Evolutionary conservation across 2,113 vertebrate species (phyloP), one percentile per base, ranked within the genome.

Genomic region (Ceyx cyanopectus): DNA sequence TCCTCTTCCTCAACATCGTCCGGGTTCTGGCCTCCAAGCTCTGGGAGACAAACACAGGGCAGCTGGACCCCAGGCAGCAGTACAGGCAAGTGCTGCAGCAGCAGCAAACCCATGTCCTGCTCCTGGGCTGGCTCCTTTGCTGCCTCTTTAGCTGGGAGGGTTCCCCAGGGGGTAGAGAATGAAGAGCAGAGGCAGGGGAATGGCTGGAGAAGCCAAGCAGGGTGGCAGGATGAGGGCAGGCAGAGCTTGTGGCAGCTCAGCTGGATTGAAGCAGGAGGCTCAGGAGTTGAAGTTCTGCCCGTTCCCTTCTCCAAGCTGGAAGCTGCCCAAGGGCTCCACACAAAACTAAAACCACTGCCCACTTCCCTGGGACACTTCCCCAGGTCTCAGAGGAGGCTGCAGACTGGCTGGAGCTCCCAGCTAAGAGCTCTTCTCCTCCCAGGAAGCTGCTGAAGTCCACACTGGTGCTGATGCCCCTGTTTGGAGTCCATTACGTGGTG

Each of bases 371-470:
- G 76, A 11, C 5, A 0, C 12, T 40, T 15, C 3, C 19, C 3
- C 0, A 5, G 1, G 2, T 6, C 66, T 29, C 66, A 60, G 2
- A 9, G 58, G 34, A 45, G 54, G 57, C 72, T 3, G 4, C 21
- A 5, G 37, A 32, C 50, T 14, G 84, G 29, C 62, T 20, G 9
- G 51, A 5, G 30, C 14, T 23, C 0, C 26, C 0, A 1, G 5
- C 57, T n/a, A 14, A 0, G 2, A 27, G 82, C 5, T 1, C 17
- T 85, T 77, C 92, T 82, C 74, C 77, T 54, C 68, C 7, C 96
- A 98, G 98, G 96, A 99, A 99, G 97, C 98, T 99, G 96, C 96
- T 99, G 76, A 99, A 99, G 94, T 99, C 99, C 82, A 99, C 99
- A 0, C 93, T 99, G 97, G 99, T 99, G 87, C 96, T 99, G 81